Conservation (phyloP, 2,888 invertebrate species). For the Zaprionus obscuricornis region DNA sequence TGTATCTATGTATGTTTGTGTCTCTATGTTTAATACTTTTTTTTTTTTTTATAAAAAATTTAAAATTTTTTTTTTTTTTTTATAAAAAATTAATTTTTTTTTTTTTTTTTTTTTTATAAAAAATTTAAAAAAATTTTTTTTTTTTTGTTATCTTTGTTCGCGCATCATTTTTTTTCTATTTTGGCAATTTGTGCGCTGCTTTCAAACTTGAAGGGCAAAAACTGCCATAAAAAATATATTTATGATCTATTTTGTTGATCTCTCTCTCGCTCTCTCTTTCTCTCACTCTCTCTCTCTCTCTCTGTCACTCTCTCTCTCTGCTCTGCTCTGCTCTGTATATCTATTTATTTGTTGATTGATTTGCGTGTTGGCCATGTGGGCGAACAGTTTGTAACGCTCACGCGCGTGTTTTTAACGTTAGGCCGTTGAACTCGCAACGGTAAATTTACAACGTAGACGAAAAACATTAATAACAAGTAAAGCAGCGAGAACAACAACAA, state of each 20-base stretch:
- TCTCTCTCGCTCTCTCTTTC: too few relatives aligned
- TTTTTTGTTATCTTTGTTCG: conserved; percentile 56
- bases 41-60: too few relatives aligned
- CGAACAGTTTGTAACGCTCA: conserved; percentile 55
- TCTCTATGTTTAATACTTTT: too few relatives aligned
- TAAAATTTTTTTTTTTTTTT: too few relatives aligned
- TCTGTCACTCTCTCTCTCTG: too few relatives aligned
- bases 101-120: too few relatives aligned
- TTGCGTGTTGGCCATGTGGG: conserved; percentile 66
- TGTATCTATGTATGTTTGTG: background rate
- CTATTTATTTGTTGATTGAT: conserved; percentile 44
- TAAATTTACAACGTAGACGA: conserved; percentile 65
- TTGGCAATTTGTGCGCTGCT: conserved; percentile 48
- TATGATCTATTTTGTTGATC: conserved; percentile 42
- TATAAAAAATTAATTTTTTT: too few relatives aligned
- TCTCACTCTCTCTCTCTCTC: too few relatives aligned
- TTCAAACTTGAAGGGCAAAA: conserved; percentile 60
- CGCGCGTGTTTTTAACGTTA: conserved; percentile 28
- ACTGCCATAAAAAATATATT: conserved; percentile 10
- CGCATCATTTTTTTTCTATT: conserved; percentile 60
- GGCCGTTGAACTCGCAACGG: conserved; percentile 72
- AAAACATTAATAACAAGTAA: conserved; percentile 41
- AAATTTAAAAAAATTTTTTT: too few relatives aligned
- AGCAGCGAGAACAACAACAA: conserved; percentile 36
- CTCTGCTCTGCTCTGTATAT: too few relatives aligned